Conservation (phyloP, 1,140 invertebrate genomes). For the Achatina immaculata region DNA sequence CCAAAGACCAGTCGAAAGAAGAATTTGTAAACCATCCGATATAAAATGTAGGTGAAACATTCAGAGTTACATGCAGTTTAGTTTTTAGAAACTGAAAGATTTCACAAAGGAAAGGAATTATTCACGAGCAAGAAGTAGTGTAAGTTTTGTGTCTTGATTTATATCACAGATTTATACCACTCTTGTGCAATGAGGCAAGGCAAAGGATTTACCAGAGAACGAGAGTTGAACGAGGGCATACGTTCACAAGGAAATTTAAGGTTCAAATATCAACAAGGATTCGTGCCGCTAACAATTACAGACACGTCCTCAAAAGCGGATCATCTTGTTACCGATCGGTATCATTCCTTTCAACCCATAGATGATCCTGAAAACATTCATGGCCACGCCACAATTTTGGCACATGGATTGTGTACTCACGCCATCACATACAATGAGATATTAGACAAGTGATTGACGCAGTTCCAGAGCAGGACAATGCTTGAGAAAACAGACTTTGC, state of each 20-base stretch:
- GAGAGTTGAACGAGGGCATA: neutral
- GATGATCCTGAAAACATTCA: constrained; percentile 26
- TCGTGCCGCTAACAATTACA: constrained; percentile 4
- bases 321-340: neutral
- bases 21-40: no score
- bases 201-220: neutral
- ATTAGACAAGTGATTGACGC: constrained; percentile 21
- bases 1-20: no score
- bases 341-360: neutral
- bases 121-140: no score
- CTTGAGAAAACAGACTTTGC: constrained; percentile 18
- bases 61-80: no score
- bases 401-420: neutral
- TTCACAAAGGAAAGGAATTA: no score
- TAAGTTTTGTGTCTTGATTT: no score
- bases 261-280: constrained; percentile 18
- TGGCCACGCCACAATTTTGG: constrained; percentile 6
- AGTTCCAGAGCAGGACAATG: neutral
- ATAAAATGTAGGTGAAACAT: no score
- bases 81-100: no score
- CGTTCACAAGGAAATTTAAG: constrained; percentile 18
- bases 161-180: no score
- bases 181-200: neutral
- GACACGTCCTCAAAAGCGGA: neutral
- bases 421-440: neutral